Percentiles rank a stretch among this genome's conserved stretches.
phyloP scores from a whole-genome alignment of 2,113 vertebrate genomes.

The Petroica traversi region DNA sequence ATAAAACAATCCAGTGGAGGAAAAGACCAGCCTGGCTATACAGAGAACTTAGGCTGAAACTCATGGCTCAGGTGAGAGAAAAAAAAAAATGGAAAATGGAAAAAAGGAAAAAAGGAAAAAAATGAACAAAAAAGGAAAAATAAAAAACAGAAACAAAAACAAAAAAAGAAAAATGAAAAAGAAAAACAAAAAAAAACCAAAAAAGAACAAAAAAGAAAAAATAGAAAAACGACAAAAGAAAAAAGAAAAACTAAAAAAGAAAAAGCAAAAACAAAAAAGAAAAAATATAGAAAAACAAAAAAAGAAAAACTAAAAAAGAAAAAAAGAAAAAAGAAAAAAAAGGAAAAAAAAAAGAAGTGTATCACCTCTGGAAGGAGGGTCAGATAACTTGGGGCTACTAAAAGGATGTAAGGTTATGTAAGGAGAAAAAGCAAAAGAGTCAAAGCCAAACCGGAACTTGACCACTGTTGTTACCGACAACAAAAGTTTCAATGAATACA shows the following conservation, averaged over 20 bases:
- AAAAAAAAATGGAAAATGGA: background rate
- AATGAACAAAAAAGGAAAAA: background rate
- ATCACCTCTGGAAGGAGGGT: background rate
- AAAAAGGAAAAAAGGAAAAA: no score
- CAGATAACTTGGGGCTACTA: background rate
- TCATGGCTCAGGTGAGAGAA: background rate
- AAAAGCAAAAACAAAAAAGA: no score
- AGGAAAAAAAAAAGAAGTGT: no score
- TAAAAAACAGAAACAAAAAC: no score
- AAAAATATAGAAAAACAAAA: background rate
- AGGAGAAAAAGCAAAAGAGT: background rate
- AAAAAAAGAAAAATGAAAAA: background rate
- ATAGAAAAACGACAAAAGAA: background rate
- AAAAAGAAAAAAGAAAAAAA: background rate
- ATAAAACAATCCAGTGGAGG: background rate
- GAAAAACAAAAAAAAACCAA: no score
- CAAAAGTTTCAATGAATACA: background rate
- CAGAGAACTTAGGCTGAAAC: background rate
- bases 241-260: no score
- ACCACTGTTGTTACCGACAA: background rate
- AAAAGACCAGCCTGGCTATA: background rate
- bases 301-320: background rate
- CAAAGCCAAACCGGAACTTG: background rate
- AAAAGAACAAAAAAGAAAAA: background rate
- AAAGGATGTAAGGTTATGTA: background rate